A percentile compares a stretch with the other conserved stretches of the same genome.
Conservation (phyloP, 92 coral and sea anemone genomes). For the Galaxea fascicularis region DNA sequence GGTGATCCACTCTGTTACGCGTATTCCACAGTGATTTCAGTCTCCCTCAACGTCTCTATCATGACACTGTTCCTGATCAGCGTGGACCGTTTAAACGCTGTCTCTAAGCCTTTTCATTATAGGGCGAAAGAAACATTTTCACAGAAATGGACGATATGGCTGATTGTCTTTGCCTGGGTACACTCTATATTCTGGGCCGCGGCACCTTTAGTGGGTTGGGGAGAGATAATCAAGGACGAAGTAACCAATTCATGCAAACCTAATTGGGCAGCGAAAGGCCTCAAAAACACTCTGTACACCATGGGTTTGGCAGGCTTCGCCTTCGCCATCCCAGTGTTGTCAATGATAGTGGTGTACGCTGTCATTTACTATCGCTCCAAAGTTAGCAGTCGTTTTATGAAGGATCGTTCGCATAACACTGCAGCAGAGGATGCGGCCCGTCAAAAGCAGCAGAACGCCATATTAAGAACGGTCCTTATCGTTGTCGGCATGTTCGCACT, state of each 20-base stretch:
- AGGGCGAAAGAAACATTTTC: constrained; percentile 79
- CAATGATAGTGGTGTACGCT: constrained; percentile 68
- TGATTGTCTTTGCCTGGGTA: constrained; percentile 62
- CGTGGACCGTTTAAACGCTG: constrained; percentile 87
- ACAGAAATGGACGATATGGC: constrained; percentile 60
- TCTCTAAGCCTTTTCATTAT: constrained; percentile 76
- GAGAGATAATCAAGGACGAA: constrained; percentile 75
- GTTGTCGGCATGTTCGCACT: constrained; percentile 75
- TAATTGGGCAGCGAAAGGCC: constrained; percentile 80
- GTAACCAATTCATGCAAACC: constrained; percentile 87
- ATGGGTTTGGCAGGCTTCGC: constrained; percentile 80
- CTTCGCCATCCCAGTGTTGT: constrained; percentile 74
- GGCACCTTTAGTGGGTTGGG: constrained; percentile 87
- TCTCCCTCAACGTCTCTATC: constrained; percentile 82
- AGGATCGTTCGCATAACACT: constrained; percentile 24
- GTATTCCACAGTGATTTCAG: constrained; percentile 66
- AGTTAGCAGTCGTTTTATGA: constrained; percentile 63
- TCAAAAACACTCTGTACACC: constrained; percentile 66
- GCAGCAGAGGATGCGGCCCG: constrained; percentile 46
- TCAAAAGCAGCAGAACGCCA: constrained; percentile 67
- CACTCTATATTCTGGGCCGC: constrained; percentile 87
- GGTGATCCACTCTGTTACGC: constrained; percentile 69
- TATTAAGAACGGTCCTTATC: constrained; percentile 73
- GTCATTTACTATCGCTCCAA: constrained; percentile 71
- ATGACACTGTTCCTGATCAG: constrained; percentile 85